Evolutionary conservation across 2,113 vertebrate species (phyloP), one percentile per base, ranked within the genome.

Genomic region (Oreochromis niloticus): DNA sequence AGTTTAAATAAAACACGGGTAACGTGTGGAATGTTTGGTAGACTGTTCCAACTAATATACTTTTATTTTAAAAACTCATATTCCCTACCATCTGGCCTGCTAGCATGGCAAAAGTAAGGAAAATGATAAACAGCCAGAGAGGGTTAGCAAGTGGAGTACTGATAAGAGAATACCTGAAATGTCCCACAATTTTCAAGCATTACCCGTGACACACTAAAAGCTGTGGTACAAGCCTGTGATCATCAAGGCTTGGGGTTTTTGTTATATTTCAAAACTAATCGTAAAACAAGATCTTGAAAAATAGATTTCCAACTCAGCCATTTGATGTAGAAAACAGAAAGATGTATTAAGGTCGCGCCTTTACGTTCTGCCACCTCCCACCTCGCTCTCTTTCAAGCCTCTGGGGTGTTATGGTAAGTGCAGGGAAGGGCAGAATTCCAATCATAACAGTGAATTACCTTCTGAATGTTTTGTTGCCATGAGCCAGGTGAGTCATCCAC

Each of bases 351-450:
- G 16, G 71, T 78, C 9, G 0, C 9, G 3, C 39, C 13, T 24
- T 30, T 27, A 13, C 12, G 39, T 27, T 84, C 8, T 41, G 43
- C 59, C 57, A 81, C 78, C 90, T 90, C 86, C 48, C 90, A 79
- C 73, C 24, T 55, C 1, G 12, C 79, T 85, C 12, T 83, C 36
- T 81, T 84, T 87, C 82, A 82, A 86, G 56, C 92, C 80, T 50
- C 6, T 3, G 71, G 87, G 91, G 27, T 85, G 59, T 88, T 57
- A n/a, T 39, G 81, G 66, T 68, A 54, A 84, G 30, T 81, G 41
- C 54, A 86, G 90, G 93, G 94, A 90, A 89, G 93, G 88, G 89
- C 93, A 81, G 81, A 91, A 93, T 95, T 93, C 94, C 94, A 86
- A 89, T 88, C 90, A 86, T 91, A 92, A 94, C 91, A 90, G 75